Evolutionary conservation across 2,113 vertebrate genomes (phyloP).

Genomic region (Petromus typicus): DNA sequence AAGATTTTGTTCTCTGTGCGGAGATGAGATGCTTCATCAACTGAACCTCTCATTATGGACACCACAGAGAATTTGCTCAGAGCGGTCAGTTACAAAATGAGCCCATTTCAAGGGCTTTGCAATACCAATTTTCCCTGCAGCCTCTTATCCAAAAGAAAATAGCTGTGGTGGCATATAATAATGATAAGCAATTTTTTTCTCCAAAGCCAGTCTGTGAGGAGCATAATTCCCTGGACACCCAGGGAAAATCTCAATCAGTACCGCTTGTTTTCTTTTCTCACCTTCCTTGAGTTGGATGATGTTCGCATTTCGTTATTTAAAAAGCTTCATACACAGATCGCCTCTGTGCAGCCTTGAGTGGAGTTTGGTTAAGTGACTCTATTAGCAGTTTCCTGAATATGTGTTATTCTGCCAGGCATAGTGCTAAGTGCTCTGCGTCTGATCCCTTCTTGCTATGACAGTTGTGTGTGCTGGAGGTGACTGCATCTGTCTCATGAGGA

Average conservation of each 20-base stretch:
- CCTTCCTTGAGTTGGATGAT: background rate
- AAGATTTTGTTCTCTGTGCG: background rate
- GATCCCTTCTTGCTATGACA: background rate
- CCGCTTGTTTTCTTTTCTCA: background rate
- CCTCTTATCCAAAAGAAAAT: background rate
- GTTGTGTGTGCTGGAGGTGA: background rate
- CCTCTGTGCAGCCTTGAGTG: background rate
- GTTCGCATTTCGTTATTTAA: background rate
- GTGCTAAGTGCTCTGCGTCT: background rate
- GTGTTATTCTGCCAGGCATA: background rate
- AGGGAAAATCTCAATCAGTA: slow-evolving; percentile 1
- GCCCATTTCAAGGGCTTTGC: background rate
- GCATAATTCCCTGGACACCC: background rate
- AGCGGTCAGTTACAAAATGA: background rate
- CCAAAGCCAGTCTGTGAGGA: background rate
- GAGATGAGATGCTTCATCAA: background rate
- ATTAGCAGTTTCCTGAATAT: background rate
- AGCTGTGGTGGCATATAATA: background rate
- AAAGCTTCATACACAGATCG: background rate
- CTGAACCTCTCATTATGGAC: background rate
- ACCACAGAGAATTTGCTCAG: background rate
- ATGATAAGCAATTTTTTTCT: background rate
- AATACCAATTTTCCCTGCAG: background rate
- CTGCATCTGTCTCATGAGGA: background rate
- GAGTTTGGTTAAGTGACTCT: background rate